Conservation (phyloP, 2,888 invertebrate genomes). For the Eudemis profundana region DNA sequence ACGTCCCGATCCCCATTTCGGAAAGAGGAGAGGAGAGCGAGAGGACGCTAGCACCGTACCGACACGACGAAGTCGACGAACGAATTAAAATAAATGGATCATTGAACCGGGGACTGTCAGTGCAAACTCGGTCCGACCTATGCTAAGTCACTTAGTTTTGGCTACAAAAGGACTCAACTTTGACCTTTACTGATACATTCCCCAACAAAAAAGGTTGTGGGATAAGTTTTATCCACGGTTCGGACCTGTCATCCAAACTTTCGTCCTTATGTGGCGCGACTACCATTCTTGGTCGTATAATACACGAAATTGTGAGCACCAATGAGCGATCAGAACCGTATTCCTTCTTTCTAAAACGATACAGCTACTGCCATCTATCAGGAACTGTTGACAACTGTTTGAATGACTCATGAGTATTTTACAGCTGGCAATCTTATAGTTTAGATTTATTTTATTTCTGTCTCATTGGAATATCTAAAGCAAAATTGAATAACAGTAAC, state of each 20-base stretch:
- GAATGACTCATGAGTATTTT: conserved; percentile 32
- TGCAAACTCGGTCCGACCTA: conserved; percentile 51
- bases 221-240: conserved; percentile 53
- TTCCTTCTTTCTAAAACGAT: conserved; percentile 47
- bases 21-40: conserved; percentile 70
- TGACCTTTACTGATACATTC: conserved; percentile 50
- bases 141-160: conserved; percentile 32
- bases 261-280: conserved; percentile 64
- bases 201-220: conserved; percentile 45
- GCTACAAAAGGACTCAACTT: conserved; percentile 29
- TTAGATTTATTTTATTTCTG: neutral
- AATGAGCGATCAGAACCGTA: conserved; percentile 59
- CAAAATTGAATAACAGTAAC: too few relatives aligned
- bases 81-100: conserved; percentile 70
- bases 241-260: conserved; percentile 62
- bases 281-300: conserved; percentile 66
- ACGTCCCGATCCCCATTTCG: conserved; percentile 75
- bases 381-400: too few relatives aligned
- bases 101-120: conserved; percentile 62
- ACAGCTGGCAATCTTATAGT: conserved; percentile 1
- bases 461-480: too few relatives aligned
- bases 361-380: conserved; percentile 48
- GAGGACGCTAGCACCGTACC: conserved; percentile 76
- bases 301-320: conserved; percentile 59
- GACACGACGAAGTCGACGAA: conserved; percentile 57